Conservation (phyloP, 2,797 vertebrate genomes). For the Sebastes cheni region DNA sequence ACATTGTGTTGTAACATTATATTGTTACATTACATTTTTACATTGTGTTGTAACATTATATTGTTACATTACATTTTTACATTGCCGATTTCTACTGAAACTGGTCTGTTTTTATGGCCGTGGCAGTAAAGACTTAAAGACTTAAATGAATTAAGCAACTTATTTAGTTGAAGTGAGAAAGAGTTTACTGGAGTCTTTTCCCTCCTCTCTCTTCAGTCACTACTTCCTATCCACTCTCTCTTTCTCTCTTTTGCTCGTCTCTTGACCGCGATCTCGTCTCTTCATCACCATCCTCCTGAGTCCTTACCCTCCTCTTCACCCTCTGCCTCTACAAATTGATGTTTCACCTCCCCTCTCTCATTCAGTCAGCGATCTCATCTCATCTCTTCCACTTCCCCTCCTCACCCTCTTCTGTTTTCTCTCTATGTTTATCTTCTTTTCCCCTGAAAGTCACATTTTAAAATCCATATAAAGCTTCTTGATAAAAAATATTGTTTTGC, state of each 20-base stretch:
- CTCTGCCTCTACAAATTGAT: slow-evolving; percentile 22
- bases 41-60: no score
- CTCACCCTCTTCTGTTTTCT: slow-evolving; percentile 1
- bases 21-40: no score
- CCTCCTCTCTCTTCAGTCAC: not conserved
- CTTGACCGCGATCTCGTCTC: slow-evolving; percentile 8
- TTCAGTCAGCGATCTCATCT: slow-evolving; percentile 1
- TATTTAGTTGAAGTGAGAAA: not conserved
- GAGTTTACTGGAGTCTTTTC: not conserved
- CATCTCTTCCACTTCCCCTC: slow-evolving; percentile 23
- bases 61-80: no score
- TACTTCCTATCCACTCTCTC: not conserved
- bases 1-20: no score
- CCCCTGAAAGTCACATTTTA: not conserved
- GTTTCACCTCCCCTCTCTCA: slow-evolving; percentile 31
- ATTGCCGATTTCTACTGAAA: no score
- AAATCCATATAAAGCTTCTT: not conserved
- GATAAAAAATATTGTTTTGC: not conserved
- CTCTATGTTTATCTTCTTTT: not conserved
- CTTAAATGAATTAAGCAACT: not conserved
- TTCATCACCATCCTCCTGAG: not conserved
- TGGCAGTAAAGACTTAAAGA: not conserved
- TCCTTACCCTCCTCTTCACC: slow-evolving; percentile 50
- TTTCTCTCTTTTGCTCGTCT: not conserved
- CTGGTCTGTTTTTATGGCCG: not conserved